phyloP scores from a whole-genome alignment of 2,888 invertebrate genomes.

The Darwinula stevensoni region DNA sequence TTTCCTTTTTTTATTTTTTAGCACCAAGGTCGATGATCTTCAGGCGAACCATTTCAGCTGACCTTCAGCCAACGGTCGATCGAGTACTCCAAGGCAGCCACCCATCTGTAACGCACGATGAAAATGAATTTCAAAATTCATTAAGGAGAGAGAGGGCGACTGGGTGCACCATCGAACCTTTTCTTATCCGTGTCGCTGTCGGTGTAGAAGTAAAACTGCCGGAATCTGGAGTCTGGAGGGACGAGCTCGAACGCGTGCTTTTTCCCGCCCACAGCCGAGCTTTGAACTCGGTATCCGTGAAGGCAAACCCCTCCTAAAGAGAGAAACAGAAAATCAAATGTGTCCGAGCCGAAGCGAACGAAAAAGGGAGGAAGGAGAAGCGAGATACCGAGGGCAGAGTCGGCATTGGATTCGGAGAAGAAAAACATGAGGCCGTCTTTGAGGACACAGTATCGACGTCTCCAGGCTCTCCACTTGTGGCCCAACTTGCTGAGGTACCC shows the following conservation, averaged over 20 bases:
- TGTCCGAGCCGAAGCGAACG: neutral
- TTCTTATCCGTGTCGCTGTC: slow-evolving; percentile 84
- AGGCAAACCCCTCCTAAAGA: slow-evolving; percentile 55
- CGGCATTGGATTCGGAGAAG: slow-evolving; percentile 60
- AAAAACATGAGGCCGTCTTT: slow-evolving; percentile 86
- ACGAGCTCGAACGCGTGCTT: slow-evolving; percentile 71
- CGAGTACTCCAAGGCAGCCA: slow-evolving; percentile 72
- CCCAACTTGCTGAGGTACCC: slow-evolving; percentile 62
- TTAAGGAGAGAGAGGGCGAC: neutral
- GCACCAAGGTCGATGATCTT: too few relatives aligned
- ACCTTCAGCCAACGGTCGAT: slow-evolving; percentile 46
- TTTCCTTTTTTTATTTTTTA: too few relatives aligned
- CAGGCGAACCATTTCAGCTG: too few relatives aligned
- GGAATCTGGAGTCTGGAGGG: slow-evolving; percentile 55
- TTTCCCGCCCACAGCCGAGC: slow-evolving; percentile 38
- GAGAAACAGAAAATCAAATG: neutral
- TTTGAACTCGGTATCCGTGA: slow-evolving; percentile 74
- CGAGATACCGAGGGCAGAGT: slow-evolving; percentile 48
- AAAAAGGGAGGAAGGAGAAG: slow-evolving; percentile 3
- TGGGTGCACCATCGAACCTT: slow-evolving; percentile 26
- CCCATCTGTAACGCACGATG: slow-evolving; percentile 43
- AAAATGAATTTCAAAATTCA: slow-evolving; percentile 3
- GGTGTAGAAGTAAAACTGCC: slow-evolving; percentile 69
- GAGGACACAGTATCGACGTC: slow-evolving; percentile 65
- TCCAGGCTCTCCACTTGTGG: slow-evolving; percentile 46